Percentiles rank a stretch among this genome's conserved stretches.
These are phyloP conservation scores for Eudemis profundana DNA, from an alignment of 2,888 invertebrate genomes.

Conservation along the genomic window DNA sequence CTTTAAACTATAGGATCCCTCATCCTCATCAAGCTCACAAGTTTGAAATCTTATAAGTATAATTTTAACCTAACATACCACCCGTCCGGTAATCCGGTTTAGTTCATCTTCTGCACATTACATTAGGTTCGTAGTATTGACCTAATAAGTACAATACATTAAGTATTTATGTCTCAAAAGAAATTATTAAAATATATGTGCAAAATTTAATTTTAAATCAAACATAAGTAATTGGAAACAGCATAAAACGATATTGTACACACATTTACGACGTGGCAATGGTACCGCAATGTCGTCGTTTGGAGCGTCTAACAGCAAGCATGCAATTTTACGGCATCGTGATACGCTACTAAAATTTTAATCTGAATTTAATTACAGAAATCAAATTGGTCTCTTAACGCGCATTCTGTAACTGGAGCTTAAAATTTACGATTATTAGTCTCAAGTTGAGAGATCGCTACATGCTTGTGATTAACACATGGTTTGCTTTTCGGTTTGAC, in stretches of 20 bases:
- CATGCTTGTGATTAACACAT: too few relatives aligned
- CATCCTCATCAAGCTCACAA: too few relatives aligned
- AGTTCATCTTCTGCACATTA: too few relatives aligned
- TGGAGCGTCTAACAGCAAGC: conserved; percentile 68
- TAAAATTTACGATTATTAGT: conserved; percentile 31
- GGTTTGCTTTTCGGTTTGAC: too few relatives aligned
- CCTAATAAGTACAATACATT: too few relatives aligned
- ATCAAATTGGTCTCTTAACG: conserved; percentile 64
- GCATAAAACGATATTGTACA: not conserved
- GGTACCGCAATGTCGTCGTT: conserved; percentile 54
- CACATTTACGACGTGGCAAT: conserved; percentile 24
- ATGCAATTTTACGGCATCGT: conserved; percentile 72
- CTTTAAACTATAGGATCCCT: too few relatives aligned
- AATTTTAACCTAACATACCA: too few relatives aligned
- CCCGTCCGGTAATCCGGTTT: too few relatives aligned
- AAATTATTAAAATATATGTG: too few relatives aligned
- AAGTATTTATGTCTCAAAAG: too few relatives aligned
- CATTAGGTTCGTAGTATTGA: too few relatives aligned
- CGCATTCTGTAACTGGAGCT: conserved; percentile 51
- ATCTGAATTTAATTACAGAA: conserved; percentile 76
- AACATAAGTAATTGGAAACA: conserved; percentile 4
- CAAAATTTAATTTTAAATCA: not conserved
- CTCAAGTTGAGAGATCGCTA: not conserved
- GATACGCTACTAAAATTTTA: conserved; percentile 79
- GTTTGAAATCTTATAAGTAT: too few relatives aligned